Percentiles rank a stretch among this genome's conserved stretches.
Evolutionary conservation across 2,113 vertebrate species (phyloP).

Genomic region (Ochotona curzoniae): DNA sequence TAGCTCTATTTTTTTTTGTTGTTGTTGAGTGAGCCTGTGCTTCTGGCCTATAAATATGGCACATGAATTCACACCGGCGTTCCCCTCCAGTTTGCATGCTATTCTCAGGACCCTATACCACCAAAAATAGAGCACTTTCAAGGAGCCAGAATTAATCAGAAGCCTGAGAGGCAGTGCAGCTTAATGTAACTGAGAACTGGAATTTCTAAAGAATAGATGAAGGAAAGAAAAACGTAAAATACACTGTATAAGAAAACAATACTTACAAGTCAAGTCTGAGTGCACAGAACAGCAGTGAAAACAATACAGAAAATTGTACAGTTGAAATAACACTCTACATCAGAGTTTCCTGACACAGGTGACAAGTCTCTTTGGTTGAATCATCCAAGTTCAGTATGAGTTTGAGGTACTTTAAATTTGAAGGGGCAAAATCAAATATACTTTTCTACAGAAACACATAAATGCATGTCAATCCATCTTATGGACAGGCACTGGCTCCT

Average conservation of each 20-base stretch:
- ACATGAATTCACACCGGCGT: constrained; percentile 55
- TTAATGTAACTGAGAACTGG: constrained; percentile 66
- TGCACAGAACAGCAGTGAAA: constrained; percentile 77
- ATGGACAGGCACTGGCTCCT: constrained; percentile 55
- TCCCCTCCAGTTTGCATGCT: constrained; percentile 66
- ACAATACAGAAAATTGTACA: constrained; percentile 73
- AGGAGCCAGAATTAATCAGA: constrained; percentile 59
- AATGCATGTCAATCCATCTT: constrained; percentile 58
- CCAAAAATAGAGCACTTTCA: constrained; percentile 3
- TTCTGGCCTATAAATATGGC: constrained; percentile 56
- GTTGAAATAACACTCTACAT: constrained; percentile 72
- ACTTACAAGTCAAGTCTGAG: constrained; percentile 85
- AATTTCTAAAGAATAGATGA: constrained; percentile 73
- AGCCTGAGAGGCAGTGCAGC: constrained; percentile 61
- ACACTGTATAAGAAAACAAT: constrained; percentile 61
- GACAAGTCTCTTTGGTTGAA: constrained; percentile 63
- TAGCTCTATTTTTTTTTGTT: background rate
- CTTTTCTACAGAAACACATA: constrained; percentile 29
- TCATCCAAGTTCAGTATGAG: constrained; percentile 51
- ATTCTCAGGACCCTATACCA: background rate
- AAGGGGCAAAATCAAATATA: constrained; percentile 63
- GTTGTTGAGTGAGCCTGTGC: constrained; percentile 66
- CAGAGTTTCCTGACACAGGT: constrained; percentile 47
- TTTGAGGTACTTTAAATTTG: constrained; percentile 52
- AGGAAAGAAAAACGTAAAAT: constrained; percentile 68